phyloP scores from a whole-genome alignment of 2,797 vertebrate species.

The Brachyalestes nurse region DNA sequence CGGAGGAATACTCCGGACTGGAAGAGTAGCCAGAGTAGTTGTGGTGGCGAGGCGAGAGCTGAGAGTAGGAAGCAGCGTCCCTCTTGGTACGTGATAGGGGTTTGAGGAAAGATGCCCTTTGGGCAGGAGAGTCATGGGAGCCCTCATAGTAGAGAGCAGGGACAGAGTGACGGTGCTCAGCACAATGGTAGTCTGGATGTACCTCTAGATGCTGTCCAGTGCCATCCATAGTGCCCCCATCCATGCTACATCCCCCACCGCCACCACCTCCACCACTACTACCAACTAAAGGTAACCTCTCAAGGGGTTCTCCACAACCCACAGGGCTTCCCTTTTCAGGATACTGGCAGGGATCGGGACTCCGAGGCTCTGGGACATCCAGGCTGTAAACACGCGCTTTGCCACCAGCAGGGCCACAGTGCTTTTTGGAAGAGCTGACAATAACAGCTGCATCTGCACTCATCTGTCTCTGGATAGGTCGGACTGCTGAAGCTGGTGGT shows the following conservation, averaged over 20 bases:
- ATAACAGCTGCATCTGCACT: slow-evolving; percentile 92
- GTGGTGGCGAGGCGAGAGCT: slow-evolving; percentile 95
- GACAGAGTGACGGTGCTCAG: slow-evolving; percentile 98
- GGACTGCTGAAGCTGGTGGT: slow-evolving; percentile 81
- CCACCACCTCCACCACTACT: slow-evolving; percentile 66
- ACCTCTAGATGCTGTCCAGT: slow-evolving; percentile 91
- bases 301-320: slow-evolving; percentile 89
- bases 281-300: slow-evolving; percentile 91
- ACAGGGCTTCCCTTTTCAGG: slow-evolving; percentile 91
- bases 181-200: slow-evolving; percentile 96
- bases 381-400: slow-evolving; percentile 95
- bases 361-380: slow-evolving; percentile 91
- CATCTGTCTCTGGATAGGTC: slow-evolving; percentile 95
- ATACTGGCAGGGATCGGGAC: slow-evolving; percentile 90
- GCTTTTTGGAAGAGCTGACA: slow-evolving; percentile 85
- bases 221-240: slow-evolving; percentile 79
- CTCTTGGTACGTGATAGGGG: slow-evolving; percentile 93
- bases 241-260: slow-evolving; percentile 74
- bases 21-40: slow-evolving; percentile 97
- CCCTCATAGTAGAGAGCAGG: slow-evolving; percentile 99
- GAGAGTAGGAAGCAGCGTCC: slow-evolving; percentile 95
- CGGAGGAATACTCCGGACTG: slow-evolving; percentile 96
- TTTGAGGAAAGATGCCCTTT: slow-evolving; percentile 92
- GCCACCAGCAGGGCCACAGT: slow-evolving; percentile 91
- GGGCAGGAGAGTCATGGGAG: slow-evolving; percentile 83